Evolutionary conservation across 2,113 vertebrate genomes (phyloP), one percentile per base, ranked within the genome.

Genomic region (Passer domesticus): DNA sequence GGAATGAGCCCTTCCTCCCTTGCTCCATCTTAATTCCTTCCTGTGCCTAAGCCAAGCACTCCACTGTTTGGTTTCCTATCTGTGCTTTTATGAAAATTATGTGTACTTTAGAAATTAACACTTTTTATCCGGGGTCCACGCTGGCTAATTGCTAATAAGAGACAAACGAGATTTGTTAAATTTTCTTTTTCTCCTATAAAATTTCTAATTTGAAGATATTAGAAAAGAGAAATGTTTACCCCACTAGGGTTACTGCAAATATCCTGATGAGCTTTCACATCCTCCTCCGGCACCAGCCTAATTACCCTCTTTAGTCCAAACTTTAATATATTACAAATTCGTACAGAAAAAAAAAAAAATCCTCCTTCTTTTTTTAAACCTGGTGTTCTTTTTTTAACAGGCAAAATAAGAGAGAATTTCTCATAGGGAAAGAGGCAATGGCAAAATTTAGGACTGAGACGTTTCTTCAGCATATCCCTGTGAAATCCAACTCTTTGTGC

Each of bases 141-240:
- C 28, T 0, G 0, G 43, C 66, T 94, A 78, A 93, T 96, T 89
- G 94, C 80, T 95, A 95, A 83, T 95, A 81, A 95, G 92, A 92
- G 86, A 80, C 56, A 9, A 93, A 92, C 0, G 33, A 90, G 83
- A 85, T 90, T 67, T 31, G 67, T 72, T 77, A 28, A 86, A 85
- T 27, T 92, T 75, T 44, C 60, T 63, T 55, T 77, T 64, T 73
- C 70, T 73, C 77, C 66, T 93, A 49, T 89, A 94, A 97, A 90
- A 89, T 96, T 83, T 78, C 80, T 94, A 90, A 95, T 95, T 93
- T 94, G 76, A 60, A 68, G 91, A 93, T 94, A 96, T 83, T 96
- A 77, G 76, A 83, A 90, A 37, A 55, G 86, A 93, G 92, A 64
- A 93, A 49, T 94, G 86, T 97, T 97, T 95, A 94, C 91, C 94